phyloP scores from a whole-genome alignment of 2,888 invertebrate genomes.

The Andrena bicolor region DNA sequence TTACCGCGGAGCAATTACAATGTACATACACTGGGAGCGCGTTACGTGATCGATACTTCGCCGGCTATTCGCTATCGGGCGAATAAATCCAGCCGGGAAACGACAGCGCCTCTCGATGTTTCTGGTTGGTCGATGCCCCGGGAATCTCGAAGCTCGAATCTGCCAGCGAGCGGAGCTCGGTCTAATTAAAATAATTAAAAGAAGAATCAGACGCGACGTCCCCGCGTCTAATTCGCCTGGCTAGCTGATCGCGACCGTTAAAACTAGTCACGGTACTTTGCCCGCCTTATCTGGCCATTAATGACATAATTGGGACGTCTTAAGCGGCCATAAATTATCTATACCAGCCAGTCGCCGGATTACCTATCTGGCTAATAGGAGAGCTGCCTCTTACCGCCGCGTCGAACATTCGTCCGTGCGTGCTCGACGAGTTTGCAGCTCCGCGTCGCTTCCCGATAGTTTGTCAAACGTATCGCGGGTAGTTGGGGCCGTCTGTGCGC shows the following conservation, averaged over 20 bases:
- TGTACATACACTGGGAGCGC: conserved; percentile 26
- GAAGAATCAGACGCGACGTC: conserved; percentile 1
- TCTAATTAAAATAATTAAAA: conserved; percentile 64
- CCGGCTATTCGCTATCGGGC: conserved; percentile 47
- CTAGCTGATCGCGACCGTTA: conserved; percentile 23
- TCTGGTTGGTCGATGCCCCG: conserved; percentile 17
- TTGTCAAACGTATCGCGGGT: not conserved
- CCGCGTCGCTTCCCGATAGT: conserved; percentile 4
- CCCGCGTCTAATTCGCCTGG: conserved; percentile 2
- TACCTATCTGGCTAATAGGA: conserved; percentile 55
- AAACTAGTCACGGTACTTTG: conserved; percentile 61
- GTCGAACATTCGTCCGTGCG: not conserved
- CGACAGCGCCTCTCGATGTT: conserved; percentile 15
- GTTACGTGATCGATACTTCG: conserved; percentile 56
- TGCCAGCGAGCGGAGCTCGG: not conserved
- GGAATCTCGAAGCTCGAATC: conserved; percentile 15
- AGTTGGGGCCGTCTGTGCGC: conserved; percentile 10
- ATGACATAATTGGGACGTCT: conserved; percentile 67
- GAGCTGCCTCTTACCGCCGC: conserved; percentile 48
- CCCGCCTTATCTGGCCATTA: conserved; percentile 62
- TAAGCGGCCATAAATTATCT: conserved; percentile 73
- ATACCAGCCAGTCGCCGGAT: conserved; percentile 51
- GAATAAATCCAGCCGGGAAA: conserved; percentile 49
- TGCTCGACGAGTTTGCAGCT: conserved; percentile 12
- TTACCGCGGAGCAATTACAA: conserved; percentile 61